Evolutionary conservation across 1,140 invertebrate species (phyloP).

Genomic region (Patella vulgata): DNA sequence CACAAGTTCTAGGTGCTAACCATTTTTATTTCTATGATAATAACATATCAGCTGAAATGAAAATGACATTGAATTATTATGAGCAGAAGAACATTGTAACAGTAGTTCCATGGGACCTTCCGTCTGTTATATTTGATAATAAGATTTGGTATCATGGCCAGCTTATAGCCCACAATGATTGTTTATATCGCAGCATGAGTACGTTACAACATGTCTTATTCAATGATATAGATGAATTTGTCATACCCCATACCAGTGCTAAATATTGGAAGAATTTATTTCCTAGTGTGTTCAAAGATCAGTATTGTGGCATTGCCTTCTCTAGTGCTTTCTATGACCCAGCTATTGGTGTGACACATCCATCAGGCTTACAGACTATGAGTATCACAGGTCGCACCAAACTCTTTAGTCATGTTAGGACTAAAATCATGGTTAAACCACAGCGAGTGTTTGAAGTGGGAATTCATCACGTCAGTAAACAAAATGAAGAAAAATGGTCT

Average conservation of each 20-base stretch:
- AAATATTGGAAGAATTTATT: constrained; percentile 37
- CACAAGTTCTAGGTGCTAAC: constrained; percentile 52
- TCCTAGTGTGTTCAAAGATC: constrained; percentile 23
- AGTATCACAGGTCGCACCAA: constrained; percentile 21
- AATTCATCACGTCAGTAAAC: constrained; percentile 64
- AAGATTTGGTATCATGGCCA: constrained; percentile 65
- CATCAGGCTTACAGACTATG: constrained; percentile 22
- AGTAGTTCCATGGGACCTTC: constrained; percentile 54
- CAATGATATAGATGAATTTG: constrained; percentile 65
- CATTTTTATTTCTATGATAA: constrained; percentile 61
- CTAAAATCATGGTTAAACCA: constrained; percentile 59
- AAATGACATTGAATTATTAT: constrained; percentile 46
- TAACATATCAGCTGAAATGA: constrained; percentile 32
- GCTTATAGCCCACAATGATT: constrained; percentile 62
- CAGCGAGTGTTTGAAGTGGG: constrained; percentile 61
- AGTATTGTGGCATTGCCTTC: constrained; percentile 53
- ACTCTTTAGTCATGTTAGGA: constrained; percentile 46
- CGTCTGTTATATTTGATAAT: constrained; percentile 27
- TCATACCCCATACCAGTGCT: constrained; percentile 53
- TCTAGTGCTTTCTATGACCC: constrained; percentile 60
- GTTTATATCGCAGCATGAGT: constrained; percentile 60
- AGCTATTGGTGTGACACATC: constrained; percentile 7
- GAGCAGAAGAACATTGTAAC: constrained; percentile 35
- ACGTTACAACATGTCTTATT: constrained; percentile 50
- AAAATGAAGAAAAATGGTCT: constrained; percentile 39